These are phyloP conservation scores for Ursus arctos DNA, from an alignment of 2,113 vertebrate genomes.

Conservation along the genomic window DNA sequence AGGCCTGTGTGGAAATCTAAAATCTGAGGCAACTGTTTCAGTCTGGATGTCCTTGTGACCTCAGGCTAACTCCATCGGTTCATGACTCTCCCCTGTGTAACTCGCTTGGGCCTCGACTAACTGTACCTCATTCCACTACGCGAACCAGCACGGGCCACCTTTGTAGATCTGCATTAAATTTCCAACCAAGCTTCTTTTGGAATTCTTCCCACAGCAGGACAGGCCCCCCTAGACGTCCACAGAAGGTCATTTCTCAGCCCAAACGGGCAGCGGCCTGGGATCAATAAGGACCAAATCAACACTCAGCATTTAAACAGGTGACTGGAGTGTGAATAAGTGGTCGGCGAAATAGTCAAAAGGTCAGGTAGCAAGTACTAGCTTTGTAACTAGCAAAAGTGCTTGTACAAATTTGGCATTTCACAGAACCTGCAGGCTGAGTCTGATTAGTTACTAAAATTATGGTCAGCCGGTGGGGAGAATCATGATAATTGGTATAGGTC, in stretches of 20 bases:
- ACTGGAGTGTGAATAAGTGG: constrained; percentile 67
- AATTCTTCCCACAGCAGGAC: constrained; percentile 59
- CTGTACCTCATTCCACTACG: not conserved
- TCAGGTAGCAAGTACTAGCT: constrained; percentile 79
- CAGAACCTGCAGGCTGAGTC: constrained; percentile 91
- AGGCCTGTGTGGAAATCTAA: not conserved
- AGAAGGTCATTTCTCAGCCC: constrained; percentile 72
- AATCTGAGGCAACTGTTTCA: not conserved
- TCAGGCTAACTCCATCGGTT: not conserved
- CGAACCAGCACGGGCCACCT: not conserved
- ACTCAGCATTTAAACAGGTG: constrained; percentile 69
- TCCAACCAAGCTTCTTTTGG: constrained; percentile 47
- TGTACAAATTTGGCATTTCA: constrained; percentile 87
- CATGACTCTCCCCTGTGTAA: not conserved
- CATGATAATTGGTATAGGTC: constrained; percentile 94
- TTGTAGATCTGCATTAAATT: constrained; percentile 15
- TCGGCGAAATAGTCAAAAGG: constrained; percentile 79
- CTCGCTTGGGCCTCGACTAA: not conserved
- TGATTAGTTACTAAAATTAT: constrained; percentile 95
- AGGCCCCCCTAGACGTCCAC: constrained; percentile 29
- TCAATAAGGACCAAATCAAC: constrained; percentile 72
- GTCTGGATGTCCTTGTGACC: not conserved
- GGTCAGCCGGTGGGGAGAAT: constrained; percentile 91
- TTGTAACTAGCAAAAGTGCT: constrained; percentile 78
- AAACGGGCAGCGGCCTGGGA: constrained; percentile 57